Conservation (phyloP, 2,113 vertebrate species). For the Cercocebus atys region DNA sequence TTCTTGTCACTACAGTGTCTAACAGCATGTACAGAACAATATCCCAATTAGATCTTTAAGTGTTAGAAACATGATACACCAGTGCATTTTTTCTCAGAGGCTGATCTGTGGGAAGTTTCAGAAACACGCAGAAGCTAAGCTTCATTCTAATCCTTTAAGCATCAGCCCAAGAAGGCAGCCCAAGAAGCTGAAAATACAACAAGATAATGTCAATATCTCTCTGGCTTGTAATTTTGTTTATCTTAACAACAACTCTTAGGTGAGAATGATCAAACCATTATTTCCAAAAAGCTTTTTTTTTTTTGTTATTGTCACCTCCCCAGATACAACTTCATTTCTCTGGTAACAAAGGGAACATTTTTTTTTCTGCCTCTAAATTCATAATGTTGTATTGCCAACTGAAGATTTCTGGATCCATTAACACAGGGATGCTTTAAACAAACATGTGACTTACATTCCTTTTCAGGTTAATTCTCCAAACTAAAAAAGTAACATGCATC, state of each 20-base stretch:
- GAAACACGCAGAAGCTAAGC: conserved; percentile 54
- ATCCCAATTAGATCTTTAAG: conserved; percentile 86
- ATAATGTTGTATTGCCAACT: background rate
- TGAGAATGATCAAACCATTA: conserved; percentile 27
- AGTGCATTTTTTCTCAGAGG: conserved; percentile 32
- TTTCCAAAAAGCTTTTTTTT: background rate
- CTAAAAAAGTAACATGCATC: background rate
- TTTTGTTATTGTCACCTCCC: background rate
- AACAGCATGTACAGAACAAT: conserved; percentile 85
- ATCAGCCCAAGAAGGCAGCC: background rate
- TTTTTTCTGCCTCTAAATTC: background rate
- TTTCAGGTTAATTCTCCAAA: conserved; percentile 38
- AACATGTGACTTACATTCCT: background rate
- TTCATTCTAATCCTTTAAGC: conserved; percentile 53
- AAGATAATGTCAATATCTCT: background rate
- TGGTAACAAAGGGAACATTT: background rate
- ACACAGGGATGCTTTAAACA: conserved; percentile 1
- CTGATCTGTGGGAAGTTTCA: conserved; percentile 65
- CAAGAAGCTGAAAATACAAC: background rate
- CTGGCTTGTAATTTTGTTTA: conserved; percentile 36
- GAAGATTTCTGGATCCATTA: conserved; percentile 2
- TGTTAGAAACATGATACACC: conserved; percentile 80
- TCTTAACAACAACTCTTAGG: conserved; percentile 13
- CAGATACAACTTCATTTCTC: background rate
- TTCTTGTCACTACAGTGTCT: conserved; percentile 85